Conservation (phyloP, 2,113 vertebrate species). For the Upupa epops region DNA sequence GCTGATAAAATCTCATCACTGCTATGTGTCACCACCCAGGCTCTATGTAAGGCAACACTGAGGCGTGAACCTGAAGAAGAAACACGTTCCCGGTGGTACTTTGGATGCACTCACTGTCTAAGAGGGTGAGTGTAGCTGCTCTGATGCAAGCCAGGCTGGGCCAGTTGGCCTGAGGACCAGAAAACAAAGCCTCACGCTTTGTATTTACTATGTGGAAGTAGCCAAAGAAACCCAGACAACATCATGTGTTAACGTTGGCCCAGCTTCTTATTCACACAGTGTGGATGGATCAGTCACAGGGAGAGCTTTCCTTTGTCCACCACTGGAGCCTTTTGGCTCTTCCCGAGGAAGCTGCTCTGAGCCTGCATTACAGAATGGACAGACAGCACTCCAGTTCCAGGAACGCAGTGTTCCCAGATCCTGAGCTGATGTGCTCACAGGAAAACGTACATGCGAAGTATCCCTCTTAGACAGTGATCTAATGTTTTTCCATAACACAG, state of each 20-base stretch:
- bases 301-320: background rate
- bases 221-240: background rate
- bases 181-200: background rate
- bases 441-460: background rate
- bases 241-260: constrained; percentile 1
- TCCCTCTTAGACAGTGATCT: background rate
- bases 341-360: background rate
- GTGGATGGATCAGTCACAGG: background rate
- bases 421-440: background rate
- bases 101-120: background rate
- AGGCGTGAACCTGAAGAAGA: background rate
- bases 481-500: constrained; percentile 17
- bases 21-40: background rate
- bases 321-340: background rate
- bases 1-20: background rate
- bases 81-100: background rate
- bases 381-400: background rate
- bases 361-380: background rate
- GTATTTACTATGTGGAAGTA: background rate
- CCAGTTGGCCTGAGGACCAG: background rate
- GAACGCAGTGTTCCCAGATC: constrained; percentile 20
- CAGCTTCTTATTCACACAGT: rapidly evolving
- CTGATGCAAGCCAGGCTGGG: background rate
- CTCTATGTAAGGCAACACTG: background rate
- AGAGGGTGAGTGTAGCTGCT: background rate